A percentile compares a stretch with the other conserved stretches of the same genome.
Evolutionary conservation across 2,888 invertebrate species (phyloP).

Genomic region (Megamerina dolium): DNA sequence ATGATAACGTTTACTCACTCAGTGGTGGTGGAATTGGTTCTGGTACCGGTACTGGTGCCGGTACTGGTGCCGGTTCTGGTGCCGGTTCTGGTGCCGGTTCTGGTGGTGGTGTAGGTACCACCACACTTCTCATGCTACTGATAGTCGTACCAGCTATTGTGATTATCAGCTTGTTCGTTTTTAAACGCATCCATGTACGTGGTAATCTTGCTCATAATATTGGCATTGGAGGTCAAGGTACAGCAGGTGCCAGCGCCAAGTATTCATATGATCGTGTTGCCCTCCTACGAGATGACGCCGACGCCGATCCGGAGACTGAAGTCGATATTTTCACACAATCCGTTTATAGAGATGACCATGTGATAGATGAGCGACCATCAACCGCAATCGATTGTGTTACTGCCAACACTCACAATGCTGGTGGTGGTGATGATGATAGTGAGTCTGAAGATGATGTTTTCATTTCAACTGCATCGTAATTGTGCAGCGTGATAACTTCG

Average conservation of each 20-base stretch:
- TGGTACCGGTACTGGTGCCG: conserved; percentile 6
- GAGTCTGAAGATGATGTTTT: not conserved
- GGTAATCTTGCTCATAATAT: too few species aligned
- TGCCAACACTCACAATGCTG: not conserved
- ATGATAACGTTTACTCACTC: too few species aligned
- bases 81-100: too few species aligned
- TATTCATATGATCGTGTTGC: conserved; percentile 16
- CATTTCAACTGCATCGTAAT: too few species aligned
- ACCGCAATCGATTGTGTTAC: not conserved
- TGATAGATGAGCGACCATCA: not conserved
- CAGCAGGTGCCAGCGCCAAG: too few species aligned
- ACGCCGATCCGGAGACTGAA: not conserved
- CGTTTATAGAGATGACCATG: not conserved
- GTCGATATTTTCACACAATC: not conserved
- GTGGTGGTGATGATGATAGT: not conserved
- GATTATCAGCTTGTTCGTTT: conserved; percentile 23
- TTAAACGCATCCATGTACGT: too few species aligned
- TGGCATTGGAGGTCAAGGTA: too few species aligned
- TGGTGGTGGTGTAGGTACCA: conserved; percentile 5
- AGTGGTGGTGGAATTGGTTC: too few species aligned
- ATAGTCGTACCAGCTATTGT: conserved; percentile 28
- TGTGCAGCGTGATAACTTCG: too few species aligned
- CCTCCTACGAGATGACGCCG: conserved; percentile 7
- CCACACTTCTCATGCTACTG: conserved; percentile 19
- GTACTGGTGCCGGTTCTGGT: too few species aligned